Conservation (phyloP, 2,888 invertebrate species). For the Rotaria magnacalcarata region DNA sequence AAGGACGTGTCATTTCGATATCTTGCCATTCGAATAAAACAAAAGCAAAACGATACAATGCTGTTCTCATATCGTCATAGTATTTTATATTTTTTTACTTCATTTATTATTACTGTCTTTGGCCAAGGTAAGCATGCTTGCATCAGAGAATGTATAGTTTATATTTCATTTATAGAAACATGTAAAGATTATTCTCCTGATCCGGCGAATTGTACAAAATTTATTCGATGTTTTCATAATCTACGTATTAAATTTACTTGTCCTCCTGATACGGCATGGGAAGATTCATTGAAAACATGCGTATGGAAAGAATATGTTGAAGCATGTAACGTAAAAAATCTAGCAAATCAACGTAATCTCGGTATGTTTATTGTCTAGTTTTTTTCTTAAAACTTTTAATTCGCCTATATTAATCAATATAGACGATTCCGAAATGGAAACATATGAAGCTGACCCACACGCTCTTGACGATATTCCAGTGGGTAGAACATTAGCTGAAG, state of each 20-base stretch:
- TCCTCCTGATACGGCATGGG: constrained; percentile 5
- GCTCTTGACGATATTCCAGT: neutral
- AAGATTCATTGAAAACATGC: constrained; percentile 27
- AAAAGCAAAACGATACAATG: neutral
- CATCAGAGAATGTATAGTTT: too few relatives aligned
- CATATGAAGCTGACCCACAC: neutral
- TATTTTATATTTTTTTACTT: neutral
- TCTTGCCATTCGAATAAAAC: neutral
- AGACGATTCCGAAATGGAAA: neutral
- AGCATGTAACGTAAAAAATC: neutral
- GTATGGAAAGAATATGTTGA: constrained; percentile 30
- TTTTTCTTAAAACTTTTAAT: too few relatives aligned
- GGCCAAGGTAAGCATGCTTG: neutral
- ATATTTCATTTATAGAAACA: neutral
- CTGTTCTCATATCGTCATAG: neutral
- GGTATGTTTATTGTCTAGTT: neutral
- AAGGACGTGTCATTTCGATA: neutral
- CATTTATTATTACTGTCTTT: neutral
- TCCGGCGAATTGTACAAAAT: neutral
- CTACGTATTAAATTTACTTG: constrained; percentile 33
- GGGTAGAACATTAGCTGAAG: neutral
- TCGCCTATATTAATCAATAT: neutral
- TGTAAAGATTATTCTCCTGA: constrained; percentile 15
- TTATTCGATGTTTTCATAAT: constrained; percentile 35
- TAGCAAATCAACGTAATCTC: neutral